Conservation (phyloP, 2,113 vertebrate genomes). For the Sorex araneus region DNA sequence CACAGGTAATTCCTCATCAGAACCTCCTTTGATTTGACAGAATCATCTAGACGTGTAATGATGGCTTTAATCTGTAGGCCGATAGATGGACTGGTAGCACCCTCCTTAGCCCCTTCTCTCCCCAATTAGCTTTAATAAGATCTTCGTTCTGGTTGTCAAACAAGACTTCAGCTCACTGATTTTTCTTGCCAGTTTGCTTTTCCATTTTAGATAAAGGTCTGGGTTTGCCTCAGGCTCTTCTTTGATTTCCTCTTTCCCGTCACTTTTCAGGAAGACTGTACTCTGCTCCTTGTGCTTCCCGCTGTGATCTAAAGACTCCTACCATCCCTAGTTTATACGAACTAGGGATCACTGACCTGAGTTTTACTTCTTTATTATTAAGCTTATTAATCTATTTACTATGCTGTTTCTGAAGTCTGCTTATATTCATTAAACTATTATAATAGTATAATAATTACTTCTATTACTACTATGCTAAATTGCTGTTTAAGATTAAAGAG, state of each 20-base stretch:
- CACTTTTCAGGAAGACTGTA: neutral
- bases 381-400: no score
- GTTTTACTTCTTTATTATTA: no score
- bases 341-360: no score
- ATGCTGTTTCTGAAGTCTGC: no score
- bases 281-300: no score
- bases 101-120: neutral
- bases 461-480: no score
- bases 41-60: neutral
- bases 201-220: neutral
- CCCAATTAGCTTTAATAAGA: neutral
- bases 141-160: neutral
- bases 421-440: no score
- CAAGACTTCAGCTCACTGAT: neutral
- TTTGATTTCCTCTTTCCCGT: slow-evolving; percentile 12
- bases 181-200: neutral
- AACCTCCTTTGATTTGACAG: neutral
- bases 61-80: neutral
- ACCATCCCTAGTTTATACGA: no score
- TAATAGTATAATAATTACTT: no score
- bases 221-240: neutral
- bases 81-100: neutral
- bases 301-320: no score
- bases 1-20: neutral
- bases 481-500: no score